Base-by-base conservation (phyloP, 2,113 vertebrate genomes). In the Murina feae region DNA sequence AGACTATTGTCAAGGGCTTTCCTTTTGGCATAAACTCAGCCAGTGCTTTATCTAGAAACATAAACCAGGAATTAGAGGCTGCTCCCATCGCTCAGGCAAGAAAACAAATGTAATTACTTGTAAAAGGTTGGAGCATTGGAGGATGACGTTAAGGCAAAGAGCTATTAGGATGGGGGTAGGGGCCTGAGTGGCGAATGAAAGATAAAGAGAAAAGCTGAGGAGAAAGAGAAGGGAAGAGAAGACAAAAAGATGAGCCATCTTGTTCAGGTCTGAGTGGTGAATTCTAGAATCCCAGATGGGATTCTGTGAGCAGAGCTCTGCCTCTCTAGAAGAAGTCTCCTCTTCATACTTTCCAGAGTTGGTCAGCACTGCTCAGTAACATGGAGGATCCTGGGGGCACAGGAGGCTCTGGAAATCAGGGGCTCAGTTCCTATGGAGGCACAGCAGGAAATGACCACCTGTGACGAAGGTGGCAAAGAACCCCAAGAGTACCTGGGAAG, bases 61-160 rank as follows among this genome's bases (percentile, higher is more conserved):
- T 82, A 86, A 66, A 65, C 17, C 13, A 35, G 58, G 89, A 95
- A 92, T 91, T 93, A 93, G 89, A 87, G 30, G 17, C 89, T 14
- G 16, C 86, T 86, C 69, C 63, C 79, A 76, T 83, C 89, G 66
- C 42, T 95, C 89, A 87, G 94, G 75, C 90, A 97, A 91, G 83
- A 96, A 97, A 58, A n/a, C n/a, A 71, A 91, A 93, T 71, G 68
- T 78, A 95, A 91, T 97, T 96, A 95, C 72, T 93, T 91, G 23
- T 55, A 95, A 94, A 94, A 89, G 87, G 80, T 7, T 91, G 83
- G 63, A 91, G 89, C 63, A 83, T 72, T 88, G 84, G 94, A 93
- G 72, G 66, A 91, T 93, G 80, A 69, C 12, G 30, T 95, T 91
- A 91, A 90, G 44, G 90, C 85, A 92, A 97, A 94, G 32, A 91